These are phyloP conservation scores for Scolopax rusticola DNA, from an alignment of 2,797 vertebrate species.

Conservation along the genomic window DNA sequence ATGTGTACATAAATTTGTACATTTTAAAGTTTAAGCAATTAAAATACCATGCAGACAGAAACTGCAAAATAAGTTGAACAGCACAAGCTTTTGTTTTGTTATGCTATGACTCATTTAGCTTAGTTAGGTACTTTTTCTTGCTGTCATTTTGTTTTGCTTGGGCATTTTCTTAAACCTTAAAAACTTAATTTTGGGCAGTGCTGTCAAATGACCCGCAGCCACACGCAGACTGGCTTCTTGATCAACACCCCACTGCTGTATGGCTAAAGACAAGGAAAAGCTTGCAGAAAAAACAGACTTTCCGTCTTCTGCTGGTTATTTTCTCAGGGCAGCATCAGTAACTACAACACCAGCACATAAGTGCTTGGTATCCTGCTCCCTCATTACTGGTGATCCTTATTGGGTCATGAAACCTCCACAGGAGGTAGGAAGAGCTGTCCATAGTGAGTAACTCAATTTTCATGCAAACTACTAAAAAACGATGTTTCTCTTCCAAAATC, in stretches of 20 bases:
- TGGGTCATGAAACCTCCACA: background rate
- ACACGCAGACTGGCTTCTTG: background rate
- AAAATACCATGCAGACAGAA: background rate
- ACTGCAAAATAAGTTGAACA: background rate
- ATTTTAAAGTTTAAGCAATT: slow-evolving; percentile 21
- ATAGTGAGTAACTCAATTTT: background rate
- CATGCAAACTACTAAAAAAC: background rate
- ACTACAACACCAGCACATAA: background rate
- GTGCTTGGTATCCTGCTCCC: background rate
- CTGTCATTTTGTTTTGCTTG: background rate
- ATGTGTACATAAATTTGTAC: background rate
- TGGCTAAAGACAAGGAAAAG: background rate
- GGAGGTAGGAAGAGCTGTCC: background rate
- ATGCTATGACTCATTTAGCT: background rate
- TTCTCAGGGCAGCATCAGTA: background rate
- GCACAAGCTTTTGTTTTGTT: background rate
- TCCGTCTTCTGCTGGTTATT: background rate
- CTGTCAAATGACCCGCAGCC: background rate
- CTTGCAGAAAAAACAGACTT: background rate
- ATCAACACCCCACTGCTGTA: accelerated
- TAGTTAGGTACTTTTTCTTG: background rate
- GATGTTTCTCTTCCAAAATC: background rate
- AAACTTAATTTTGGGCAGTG: background rate
- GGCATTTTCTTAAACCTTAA: background rate
- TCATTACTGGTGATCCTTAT: background rate